phyloP scores from a whole-genome alignment of 2,888 invertebrate species.

The Macrosoma leucophasiata region DNA sequence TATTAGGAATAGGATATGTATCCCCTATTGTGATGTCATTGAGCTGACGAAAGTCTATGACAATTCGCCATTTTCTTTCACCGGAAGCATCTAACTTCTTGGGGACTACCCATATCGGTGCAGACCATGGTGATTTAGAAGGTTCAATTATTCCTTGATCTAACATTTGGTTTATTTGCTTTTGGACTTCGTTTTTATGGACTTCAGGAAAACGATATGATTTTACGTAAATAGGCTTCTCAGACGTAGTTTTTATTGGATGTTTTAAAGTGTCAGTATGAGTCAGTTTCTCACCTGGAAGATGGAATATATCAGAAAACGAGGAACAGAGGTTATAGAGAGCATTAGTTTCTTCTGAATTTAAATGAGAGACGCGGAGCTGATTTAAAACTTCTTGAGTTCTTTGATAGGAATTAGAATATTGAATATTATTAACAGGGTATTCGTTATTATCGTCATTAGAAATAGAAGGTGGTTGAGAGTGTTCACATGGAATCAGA shows the following conservation, averaged over 20 bases:
- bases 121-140: conserved; percentile 24
- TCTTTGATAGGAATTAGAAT: conserved; percentile 9
- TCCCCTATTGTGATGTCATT: conserved; percentile 24
- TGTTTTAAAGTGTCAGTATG: conserved; percentile 14
- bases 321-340: conserved; percentile 13
- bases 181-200: conserved; percentile 21
- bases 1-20: conserved; percentile 22
- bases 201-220: conserved; percentile 22
- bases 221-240: conserved; percentile 16
- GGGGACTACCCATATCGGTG: conserved; percentile 21
- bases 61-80: conserved; percentile 22
- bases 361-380: conserved; percentile 17
- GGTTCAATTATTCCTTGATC: conserved; percentile 22
- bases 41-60: conserved; percentile 24
- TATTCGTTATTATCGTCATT: background rate
- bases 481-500: background rate
- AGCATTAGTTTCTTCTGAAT: conserved; percentile 16
- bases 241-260: conserved; percentile 11
- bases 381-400: conserved; percentile 16
- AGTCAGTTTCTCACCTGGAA: conserved; percentile 2
- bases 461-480: too few relatives aligned
- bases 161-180: conserved; percentile 18
- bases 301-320: conserved; percentile 16
- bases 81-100: too few relatives aligned
- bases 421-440: background rate